Evolutionary conservation across 1,140 invertebrate species (phyloP), one percentile per base, ranked within the genome.

Genomic region (Gonatopus flavifemur): DNA sequence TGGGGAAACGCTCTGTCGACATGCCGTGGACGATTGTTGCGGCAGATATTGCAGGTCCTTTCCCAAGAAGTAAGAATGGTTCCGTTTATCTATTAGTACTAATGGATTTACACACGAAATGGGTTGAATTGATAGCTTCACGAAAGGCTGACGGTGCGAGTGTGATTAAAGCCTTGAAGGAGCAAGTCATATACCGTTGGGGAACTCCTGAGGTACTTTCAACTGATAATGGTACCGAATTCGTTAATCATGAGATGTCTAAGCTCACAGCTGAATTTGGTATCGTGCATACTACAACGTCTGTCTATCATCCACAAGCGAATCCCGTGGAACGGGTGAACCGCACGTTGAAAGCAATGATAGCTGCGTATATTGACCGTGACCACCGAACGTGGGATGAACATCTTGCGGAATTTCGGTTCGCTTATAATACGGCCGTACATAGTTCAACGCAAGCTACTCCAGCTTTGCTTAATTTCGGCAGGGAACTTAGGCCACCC

Each of bases 181-280:
- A 72, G 1, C 21, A 52, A 10, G 52, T 74, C 3, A 53, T 74
- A 21, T 50, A 51, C 3, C 25, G 64, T 2, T 72, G 68, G 45
- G 71, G 70, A 15, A 44, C 62, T 10, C 72, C 72, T 4, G 37
- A 55, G 32, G 62, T 57, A 2, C 40, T 75, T 2, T 39, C 73
- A 0, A 55, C 68, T 25, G 77, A 82, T 46, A 75, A 77, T 47
- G 79, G 74, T 2, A 59, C 53, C 8, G 73, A 80, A 45, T 81
- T 80, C 45, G 57, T 51, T 22, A 64, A 67, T 20, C 37, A 39
- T 18, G 16, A 44, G 48, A 2, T 57, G 32, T 9, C 58, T 55
- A 42, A 46, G 48, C 8, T n/a, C 7, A 7, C n/a, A 30, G n/a
- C 28, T n/a, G n/a, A 7, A 31, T 55, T 5, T 56, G 33, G 37